Conservation (phyloP, 2,797 vertebrate genomes). For the Heliangelus exortis region DNA sequence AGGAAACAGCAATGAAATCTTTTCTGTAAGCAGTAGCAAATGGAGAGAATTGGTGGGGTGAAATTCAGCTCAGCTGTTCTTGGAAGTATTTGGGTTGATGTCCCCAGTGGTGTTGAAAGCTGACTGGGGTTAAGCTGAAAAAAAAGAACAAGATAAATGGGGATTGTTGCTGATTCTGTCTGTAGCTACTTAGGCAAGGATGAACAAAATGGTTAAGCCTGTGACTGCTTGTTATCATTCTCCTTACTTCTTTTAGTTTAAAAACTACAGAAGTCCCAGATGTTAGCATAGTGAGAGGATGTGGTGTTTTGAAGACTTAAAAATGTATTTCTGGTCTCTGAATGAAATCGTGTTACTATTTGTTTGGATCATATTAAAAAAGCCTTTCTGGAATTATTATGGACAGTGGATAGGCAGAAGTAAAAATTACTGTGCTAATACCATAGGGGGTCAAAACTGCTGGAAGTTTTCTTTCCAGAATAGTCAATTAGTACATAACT, state of each 20-base stretch:
- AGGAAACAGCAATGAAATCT: background rate
- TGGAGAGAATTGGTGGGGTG: background rate
- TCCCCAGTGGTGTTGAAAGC: background rate
- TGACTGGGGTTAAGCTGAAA: background rate
- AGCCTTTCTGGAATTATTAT: background rate
- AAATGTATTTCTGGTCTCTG: background rate
- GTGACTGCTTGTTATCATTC: background rate
- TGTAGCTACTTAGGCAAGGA: background rate
- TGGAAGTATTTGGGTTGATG: background rate
- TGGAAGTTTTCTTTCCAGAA: background rate
- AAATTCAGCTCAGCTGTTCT: background rate
- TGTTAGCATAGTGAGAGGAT: background rate
- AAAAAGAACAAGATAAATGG: background rate
- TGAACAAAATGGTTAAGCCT: background rate
- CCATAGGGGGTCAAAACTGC: background rate
- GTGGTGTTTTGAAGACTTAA: background rate
- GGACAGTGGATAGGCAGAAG: background rate
- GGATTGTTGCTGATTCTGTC: background rate
- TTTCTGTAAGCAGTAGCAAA: background rate
- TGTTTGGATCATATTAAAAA: background rate
- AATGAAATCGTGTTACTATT: background rate
- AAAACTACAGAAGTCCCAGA: background rate
- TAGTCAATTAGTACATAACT: background rate
- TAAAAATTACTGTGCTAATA: background rate
- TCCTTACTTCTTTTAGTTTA: background rate